These are phyloP conservation scores for Aurelia coerulea DNA, from an alignment of 30 jellyfish, hydroid and myxozoan genomes.

Conservation along the genomic window DNA sequence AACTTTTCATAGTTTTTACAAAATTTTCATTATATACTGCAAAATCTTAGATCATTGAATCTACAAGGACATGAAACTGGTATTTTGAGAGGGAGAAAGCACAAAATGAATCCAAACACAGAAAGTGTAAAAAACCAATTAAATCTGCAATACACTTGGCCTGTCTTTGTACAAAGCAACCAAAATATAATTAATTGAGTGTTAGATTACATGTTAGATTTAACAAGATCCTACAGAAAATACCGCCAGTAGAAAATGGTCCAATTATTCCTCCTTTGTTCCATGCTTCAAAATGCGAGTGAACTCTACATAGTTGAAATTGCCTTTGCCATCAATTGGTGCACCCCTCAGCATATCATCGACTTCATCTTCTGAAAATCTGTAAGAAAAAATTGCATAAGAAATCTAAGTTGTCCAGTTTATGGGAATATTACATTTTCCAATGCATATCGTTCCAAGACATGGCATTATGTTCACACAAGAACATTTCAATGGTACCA, in stretches of 20 bases:
- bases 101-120: not conserved
- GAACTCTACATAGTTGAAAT: conserved; percentile 93
- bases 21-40: no score
- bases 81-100: not conserved
- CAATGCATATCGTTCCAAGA: no score
- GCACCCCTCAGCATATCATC: conserved; percentile 94
- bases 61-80: not conserved
- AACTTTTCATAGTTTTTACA: no score
- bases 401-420: not conserved
- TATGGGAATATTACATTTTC: no score
- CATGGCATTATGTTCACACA: no score
- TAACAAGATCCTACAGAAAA: conserved; percentile 36
- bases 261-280: conserved; percentile 90
- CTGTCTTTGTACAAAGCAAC: conserved; percentile 58
- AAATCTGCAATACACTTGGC: conserved; percentile 47
- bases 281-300: conserved; percentile 98
- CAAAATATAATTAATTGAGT: conserved; percentile 2
- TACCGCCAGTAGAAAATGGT: conserved; percentile 23
- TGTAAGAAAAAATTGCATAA: conserved; percentile 18
- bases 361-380: conserved; percentile 94
- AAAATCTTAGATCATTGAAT: no score
- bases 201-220: conserved; percentile 30
- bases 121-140: conserved; percentile 40
- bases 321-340: conserved; percentile 94
- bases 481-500: no score